Evolutionary conservation across 2,888 invertebrate genomes (phyloP).

Genomic region (Aspidapion aeneum): DNA sequence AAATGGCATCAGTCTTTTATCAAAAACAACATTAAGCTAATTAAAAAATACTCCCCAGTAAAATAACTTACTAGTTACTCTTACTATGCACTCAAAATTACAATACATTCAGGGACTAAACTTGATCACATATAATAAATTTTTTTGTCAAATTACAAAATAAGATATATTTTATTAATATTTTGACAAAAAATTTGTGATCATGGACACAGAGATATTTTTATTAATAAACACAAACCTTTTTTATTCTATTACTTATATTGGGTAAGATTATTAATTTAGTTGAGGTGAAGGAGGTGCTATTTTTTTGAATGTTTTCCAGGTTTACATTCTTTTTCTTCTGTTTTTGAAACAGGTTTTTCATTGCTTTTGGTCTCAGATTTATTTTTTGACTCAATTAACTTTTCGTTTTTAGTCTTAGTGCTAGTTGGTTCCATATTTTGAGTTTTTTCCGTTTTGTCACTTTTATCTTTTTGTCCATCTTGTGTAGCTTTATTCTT

Average conservation of each 20-base stretch:
- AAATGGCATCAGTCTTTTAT: not conserved
- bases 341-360: conserved; percentile 14
- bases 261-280: not conserved
- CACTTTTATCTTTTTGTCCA: not conserved
- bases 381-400: conserved; percentile 14
- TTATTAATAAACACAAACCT: too few species aligned
- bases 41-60: conserved; percentile 2
- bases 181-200: not conserved
- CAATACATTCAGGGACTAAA: not conserved
- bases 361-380: conserved; percentile 14
- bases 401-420: conserved; percentile 5
- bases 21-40: not conserved
- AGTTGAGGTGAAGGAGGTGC: not conserved
- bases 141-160: not conserved
- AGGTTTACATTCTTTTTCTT: conserved; percentile 20
- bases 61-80: not conserved
- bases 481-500: not conserved
- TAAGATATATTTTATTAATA: not conserved
- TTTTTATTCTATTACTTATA: not conserved
- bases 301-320: conserved; percentile 6
- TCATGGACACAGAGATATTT: not conserved
- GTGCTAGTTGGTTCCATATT: not conserved
- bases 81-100: not conserved
- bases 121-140: not conserved
- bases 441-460: not conserved